phyloP scores from a whole-genome alignment of 2,888 invertebrate species.

The Drosophila flavopinicola region DNA sequence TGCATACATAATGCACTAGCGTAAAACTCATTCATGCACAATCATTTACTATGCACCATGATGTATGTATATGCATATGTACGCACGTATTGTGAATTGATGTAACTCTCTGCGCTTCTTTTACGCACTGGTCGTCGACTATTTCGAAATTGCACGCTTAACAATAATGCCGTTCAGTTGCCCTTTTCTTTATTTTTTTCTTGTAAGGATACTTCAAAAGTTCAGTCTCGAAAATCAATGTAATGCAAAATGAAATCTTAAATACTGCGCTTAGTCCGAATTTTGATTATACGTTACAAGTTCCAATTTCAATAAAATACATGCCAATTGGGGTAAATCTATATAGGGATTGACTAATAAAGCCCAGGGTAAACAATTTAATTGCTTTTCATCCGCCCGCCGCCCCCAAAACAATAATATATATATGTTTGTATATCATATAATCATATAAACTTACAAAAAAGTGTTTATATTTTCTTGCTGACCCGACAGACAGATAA shows the following conservation, averaged over 20 bases:
- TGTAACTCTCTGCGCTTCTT: conserved; percentile 15
- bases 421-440: too few species aligned
- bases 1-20: background rate
- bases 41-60: background rate
- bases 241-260: conserved; percentile 63
- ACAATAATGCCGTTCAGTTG: conserved; percentile 39
- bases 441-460: background rate
- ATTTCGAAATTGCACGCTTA: conserved; percentile 54
- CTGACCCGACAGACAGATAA: conserved; percentile 11
- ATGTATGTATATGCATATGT: background rate
- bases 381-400: conserved; percentile 19
- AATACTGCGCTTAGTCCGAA: conserved; percentile 57
- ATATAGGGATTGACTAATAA: conserved; percentile 13
- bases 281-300: conserved; percentile 61
- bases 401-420: background rate
- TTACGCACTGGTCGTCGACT: conserved; percentile 24
- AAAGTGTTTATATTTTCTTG: background rate
- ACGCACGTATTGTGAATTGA: conserved; percentile 6
- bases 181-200: conserved; percentile 17
- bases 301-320: conserved; percentile 23
- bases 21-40: background rate
- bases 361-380: conserved; percentile 33
- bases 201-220: conserved; percentile 72
- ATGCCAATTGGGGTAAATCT: conserved; percentile 39
- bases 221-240: conserved; percentile 75